These are phyloP conservation scores for Chesias legatella DNA, from an alignment of 2,888 invertebrate genomes.

Conservation along the genomic window DNA sequence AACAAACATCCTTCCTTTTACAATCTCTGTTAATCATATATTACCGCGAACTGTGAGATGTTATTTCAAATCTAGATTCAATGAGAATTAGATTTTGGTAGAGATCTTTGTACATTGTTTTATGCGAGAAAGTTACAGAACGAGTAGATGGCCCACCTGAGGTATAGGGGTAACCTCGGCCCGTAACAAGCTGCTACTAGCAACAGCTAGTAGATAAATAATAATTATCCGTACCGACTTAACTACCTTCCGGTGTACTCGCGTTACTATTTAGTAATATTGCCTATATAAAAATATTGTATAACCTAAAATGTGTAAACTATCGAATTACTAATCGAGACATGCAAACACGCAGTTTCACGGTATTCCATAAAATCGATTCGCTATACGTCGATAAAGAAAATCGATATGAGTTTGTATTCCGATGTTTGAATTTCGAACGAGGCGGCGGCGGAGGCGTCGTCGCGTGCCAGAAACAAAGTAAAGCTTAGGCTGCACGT, in stretches of 20 bases:
- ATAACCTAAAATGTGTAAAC: slow-evolving; percentile 9
- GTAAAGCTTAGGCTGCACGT: slow-evolving; percentile 29
- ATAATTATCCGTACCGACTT: too few relatives aligned
- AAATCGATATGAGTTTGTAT: slow-evolving; percentile 33
- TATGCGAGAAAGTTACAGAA: too few relatives aligned
- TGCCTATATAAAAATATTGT: slow-evolving; percentile 2
- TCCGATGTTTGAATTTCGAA: slow-evolving; percentile 46
- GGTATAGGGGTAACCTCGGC: too few relatives aligned
- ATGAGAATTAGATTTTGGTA: too few relatives aligned
- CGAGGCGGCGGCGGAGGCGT: slow-evolving; percentile 39
- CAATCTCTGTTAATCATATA: slow-evolving; percentile 3
- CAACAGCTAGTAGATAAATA: too few relatives aligned
- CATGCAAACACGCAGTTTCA: slow-evolving; percentile 44
- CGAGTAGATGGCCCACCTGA: too few relatives aligned
- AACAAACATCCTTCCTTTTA: slow-evolving; percentile 36
- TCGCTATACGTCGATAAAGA: slow-evolving; percentile 41
- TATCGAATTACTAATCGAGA: slow-evolving; percentile 28
- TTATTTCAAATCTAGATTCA: slow-evolving; percentile 3
- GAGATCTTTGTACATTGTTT: too few relatives aligned
- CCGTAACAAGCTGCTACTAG: too few relatives aligned
- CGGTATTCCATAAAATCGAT: slow-evolving; percentile 55
- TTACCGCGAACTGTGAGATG: slow-evolving; percentile 5
- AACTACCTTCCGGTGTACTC: too few relatives aligned
- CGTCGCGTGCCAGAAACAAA: slow-evolving; percentile 58
- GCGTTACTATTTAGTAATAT: too few relatives aligned